Percentiles rank a stretch among this genome's conserved stretches.
Conservation (phyloP, 1,140 invertebrate genomes). For the Colletes gigas region DNA sequence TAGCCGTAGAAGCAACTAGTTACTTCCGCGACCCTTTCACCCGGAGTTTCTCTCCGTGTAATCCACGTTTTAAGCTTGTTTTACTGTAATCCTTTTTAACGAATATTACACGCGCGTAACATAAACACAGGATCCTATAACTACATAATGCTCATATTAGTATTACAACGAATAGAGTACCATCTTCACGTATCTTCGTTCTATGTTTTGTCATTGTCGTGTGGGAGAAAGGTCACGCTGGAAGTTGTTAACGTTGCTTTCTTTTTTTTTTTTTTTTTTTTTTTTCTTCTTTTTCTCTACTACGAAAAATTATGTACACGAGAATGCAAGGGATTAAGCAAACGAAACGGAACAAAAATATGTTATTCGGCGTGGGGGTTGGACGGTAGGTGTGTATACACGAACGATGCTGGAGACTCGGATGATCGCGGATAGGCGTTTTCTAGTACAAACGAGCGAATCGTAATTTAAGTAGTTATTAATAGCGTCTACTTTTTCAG, state of each 20-base stretch:
- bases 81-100: constrained; percentile 76
- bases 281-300: constrained; percentile 5
- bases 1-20: background rate
- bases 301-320: constrained; percentile 28
- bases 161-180: constrained; percentile 80
- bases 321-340: constrained; percentile 54
- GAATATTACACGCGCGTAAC: constrained; percentile 72
- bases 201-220: constrained; percentile 49
- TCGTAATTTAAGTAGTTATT: constrained; percentile 56
- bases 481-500: constrained; percentile 46
- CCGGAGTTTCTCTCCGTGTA: constrained; percentile 61
- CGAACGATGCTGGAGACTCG: constrained; percentile 9
- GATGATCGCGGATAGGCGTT: constrained; percentile 37
- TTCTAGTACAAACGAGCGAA: constrained; percentile 61
- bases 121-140: constrained; percentile 73
- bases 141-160: constrained; percentile 80
- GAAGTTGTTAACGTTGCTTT: constrained; percentile 52
- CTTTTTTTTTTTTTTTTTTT: constrained; percentile 1
- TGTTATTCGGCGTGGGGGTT: background rate
- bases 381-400: background rate
- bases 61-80: constrained; percentile 67
- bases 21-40: constrained; percentile 15
- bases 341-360: background rate
- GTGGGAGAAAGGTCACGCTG: constrained; percentile 22
- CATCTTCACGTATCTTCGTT: constrained; percentile 64